phyloP scores from a whole-genome alignment of 2,797 vertebrate species.

The Melanotaenia boesemani region DNA sequence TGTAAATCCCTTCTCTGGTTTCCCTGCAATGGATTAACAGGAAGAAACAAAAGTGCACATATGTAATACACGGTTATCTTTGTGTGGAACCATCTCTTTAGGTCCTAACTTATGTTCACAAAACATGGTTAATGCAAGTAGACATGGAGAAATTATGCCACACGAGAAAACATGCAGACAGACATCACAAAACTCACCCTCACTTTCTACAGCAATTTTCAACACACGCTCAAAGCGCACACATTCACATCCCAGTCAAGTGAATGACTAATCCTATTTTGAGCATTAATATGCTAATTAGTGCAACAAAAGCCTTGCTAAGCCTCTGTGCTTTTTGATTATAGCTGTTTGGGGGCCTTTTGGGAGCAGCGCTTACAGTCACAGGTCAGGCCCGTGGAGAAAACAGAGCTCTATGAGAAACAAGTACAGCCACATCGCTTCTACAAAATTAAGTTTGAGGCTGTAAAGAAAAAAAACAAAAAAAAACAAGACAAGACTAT shows the following conservation, averaged over 20 bases:
- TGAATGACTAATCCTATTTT: slow-evolving; percentile 48
- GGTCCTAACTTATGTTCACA: no score
- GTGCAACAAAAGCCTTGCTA: slow-evolving; percentile 37
- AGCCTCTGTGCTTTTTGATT: slow-evolving; percentile 38
- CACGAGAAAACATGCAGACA: no score
- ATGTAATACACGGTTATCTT: not conserved
- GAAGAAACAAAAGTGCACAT: not conserved
- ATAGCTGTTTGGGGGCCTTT: not conserved
- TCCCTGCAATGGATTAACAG: no score
- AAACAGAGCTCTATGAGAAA: slow-evolving; percentile 14
- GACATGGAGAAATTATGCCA: no score
- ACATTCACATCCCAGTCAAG: slow-evolving; percentile 49
- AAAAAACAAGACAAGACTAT: slow-evolving; percentile 41
- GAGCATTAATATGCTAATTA: slow-evolving; percentile 69
- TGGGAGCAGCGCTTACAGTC: slow-evolving; percentile 6
- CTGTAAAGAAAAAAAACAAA: slow-evolving; percentile 32
- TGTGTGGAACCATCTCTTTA: not conserved
- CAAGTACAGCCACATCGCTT: slow-evolving; percentile 35
- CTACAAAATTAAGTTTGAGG: slow-evolving; percentile 66
- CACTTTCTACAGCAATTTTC: slow-evolving; percentile 1
- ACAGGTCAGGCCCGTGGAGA: slow-evolving; percentile 46
- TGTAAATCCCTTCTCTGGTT: not conserved
- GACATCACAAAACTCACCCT: no score
- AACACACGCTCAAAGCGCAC: not conserved
- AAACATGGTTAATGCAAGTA: no score